These are phyloP conservation scores for Agrotis segetum DNA, from an alignment of 2,888 invertebrate species.

Conservation along the genomic window DNA sequence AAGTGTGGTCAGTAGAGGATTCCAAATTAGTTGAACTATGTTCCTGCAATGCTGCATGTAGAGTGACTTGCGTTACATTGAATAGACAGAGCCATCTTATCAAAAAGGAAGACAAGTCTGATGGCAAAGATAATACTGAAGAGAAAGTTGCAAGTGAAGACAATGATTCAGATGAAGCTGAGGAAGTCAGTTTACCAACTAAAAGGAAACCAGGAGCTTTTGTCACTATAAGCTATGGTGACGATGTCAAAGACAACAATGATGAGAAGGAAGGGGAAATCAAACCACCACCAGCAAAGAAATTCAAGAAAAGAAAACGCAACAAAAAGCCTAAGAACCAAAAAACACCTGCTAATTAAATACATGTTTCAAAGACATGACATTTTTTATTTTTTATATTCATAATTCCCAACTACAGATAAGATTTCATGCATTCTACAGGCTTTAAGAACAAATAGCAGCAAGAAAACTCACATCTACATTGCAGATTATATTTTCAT, in stretches of 20 bases:
- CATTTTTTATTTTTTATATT: conserved; percentile 46
- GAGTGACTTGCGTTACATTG: conserved; percentile 94
- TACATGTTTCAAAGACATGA: conserved; percentile 21
- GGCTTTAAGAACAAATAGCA: conserved; percentile 43
- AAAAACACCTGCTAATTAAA: conserved; percentile 53
- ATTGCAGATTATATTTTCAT: conserved; percentile 84
- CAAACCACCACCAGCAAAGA: conserved; percentile 76
- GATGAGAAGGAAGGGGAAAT: conserved; percentile 67
- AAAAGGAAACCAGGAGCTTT: conserved; percentile 85
- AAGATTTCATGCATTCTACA: conserved; percentile 39
- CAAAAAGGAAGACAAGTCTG: conserved; percentile 81
- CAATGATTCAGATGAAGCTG: conserved; percentile 72
- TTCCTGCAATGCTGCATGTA: conserved; percentile 92
- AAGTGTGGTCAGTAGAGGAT: conserved; percentile 92
- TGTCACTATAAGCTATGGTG: conserved; percentile 85
- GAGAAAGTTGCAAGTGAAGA: conserved; percentile 65
- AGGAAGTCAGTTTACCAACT: conserved; percentile 56
- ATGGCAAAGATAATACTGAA: conserved; percentile 65
- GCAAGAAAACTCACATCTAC: conserved; percentile 76
- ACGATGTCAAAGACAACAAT: conserved; percentile 68
- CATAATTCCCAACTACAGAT: conserved; percentile 12
- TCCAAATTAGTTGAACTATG: conserved; percentile 89
- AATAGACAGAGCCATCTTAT: conserved; percentile 86
- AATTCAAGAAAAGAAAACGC: conserved; percentile 80
- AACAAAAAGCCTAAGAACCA: conserved; percentile 78